Evolutionary conservation across 2,797 vertebrate species (phyloP).

Genomic region (Lerista edwardsae): DNA sequence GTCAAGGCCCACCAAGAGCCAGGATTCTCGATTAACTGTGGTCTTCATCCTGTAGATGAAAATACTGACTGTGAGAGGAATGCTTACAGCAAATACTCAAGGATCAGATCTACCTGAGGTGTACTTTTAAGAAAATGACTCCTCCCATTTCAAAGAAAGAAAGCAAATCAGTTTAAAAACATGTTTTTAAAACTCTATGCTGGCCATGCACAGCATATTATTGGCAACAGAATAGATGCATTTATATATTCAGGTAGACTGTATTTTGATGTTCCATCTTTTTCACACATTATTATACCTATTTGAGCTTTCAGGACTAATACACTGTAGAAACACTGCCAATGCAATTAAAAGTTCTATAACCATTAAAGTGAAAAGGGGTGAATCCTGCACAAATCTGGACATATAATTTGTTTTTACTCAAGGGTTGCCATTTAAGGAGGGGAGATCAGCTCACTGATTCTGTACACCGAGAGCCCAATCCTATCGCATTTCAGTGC

Average conservation of each 20-base stretch:
- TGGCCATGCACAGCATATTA: background rate
- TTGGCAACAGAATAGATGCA: background rate
- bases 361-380: background rate
- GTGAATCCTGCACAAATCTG: background rate
- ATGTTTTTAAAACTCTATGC: background rate
- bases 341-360: background rate
- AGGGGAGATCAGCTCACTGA: background rate
- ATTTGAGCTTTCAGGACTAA: background rate
- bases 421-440: background rate
- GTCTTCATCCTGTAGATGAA: background rate
- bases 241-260: background rate
- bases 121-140: background rate
- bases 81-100: background rate
- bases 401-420: background rate
- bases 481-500: too few relatives aligned
- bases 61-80: background rate
- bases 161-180: background rate
- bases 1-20: background rate
- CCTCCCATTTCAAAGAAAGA: background rate
- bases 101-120: background rate
- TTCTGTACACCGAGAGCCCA: too few relatives aligned
- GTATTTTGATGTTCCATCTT: background rate
- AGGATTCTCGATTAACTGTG: background rate
- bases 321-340: too few relatives aligned
- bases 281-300: background rate